Base-by-base conservation (phyloP, 2,888 invertebrate species). In the Rhopalosiphum nymphaeae region DNA sequence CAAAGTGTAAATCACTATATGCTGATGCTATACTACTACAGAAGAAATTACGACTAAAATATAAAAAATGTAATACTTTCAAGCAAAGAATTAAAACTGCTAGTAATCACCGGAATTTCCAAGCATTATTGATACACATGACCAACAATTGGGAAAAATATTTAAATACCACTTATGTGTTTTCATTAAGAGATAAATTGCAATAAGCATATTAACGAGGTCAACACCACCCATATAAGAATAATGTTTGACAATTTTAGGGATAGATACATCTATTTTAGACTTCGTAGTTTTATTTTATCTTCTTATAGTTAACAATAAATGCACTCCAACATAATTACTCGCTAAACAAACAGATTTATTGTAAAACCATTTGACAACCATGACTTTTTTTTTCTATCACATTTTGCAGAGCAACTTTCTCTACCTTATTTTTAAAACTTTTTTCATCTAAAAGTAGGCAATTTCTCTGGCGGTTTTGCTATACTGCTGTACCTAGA, bases 301-400 rank as follows among this genome's bases (percentile, higher is more conserved):
- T n/a, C 67, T 67, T 67, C 67, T 67, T n/a, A 13, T 67, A 67
- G 56, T 86, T 26, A 94, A 92, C 29, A 91, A 93, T 25, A 56
- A 25, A 56, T 56, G 11, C 10, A 94, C 94, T 56, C 29, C 46
- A 13, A 94, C 91, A 91, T 91, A 78, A 49, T 21, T 89, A 44
- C 95, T 95, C 10, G 84, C 86, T 67, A 95, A 94, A 10, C 94
- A 94, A 11, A 95, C 95, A 56, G 94, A 84, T 91, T 95, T 95
- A 78, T 95, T 95, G 88, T 95, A 95, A 7, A 95, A 90, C 95
- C 95, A 95, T 94, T 95, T 94, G 0, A 95, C 95, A 36, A 94
- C 94, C 85, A 94, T 90, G 21, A 95, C 42, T 78, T 94, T 95
- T 90, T 94, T 56, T 94, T 90, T 78, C 94, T 95, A 89, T 95